These are phyloP conservation scores for Dasypus novemcinctus DNA, from an alignment of 2,113 vertebrate species.

Conservation along the genomic window DNA sequence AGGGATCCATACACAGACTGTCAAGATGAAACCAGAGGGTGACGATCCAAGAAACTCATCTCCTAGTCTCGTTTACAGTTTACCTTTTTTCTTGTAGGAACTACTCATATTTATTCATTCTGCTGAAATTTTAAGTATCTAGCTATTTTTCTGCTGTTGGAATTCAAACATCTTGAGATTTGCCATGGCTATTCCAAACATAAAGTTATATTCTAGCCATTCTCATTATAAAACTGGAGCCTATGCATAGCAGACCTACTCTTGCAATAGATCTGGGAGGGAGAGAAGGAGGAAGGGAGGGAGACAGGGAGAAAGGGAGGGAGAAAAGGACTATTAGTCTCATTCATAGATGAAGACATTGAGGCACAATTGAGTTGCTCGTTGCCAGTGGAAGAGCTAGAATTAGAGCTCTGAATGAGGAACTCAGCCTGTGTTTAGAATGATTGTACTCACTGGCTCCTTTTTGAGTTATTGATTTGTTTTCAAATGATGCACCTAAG, in stretches of 20 bases:
- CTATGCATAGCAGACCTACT: neutral
- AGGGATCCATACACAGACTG: neutral
- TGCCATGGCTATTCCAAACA: neutral
- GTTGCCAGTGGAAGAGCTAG: neutral
- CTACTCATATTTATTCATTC: neutral
- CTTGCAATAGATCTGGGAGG: neutral
- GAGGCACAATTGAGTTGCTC: neutral
- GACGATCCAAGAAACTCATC: rapidly evolving
- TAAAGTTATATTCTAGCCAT: neutral
- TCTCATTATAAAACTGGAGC: neutral
- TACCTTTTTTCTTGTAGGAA: neutral
- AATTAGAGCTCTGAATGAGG: neutral
- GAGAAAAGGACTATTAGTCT: neutral
- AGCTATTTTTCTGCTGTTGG: neutral
- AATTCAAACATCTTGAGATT: neutral
- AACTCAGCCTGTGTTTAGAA: neutral
- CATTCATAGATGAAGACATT: neutral
- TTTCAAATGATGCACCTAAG: neutral
- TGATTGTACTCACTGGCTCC: neutral
- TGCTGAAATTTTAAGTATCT: neutral
- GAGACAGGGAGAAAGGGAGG: neutral
- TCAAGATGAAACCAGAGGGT: neutral
- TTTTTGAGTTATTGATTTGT: neutral
- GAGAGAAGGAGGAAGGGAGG: neutral
- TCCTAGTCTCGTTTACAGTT: neutral